phyloP scores from a whole-genome alignment of 2,888 invertebrate species.

The Apodemia hepburni region DNA sequence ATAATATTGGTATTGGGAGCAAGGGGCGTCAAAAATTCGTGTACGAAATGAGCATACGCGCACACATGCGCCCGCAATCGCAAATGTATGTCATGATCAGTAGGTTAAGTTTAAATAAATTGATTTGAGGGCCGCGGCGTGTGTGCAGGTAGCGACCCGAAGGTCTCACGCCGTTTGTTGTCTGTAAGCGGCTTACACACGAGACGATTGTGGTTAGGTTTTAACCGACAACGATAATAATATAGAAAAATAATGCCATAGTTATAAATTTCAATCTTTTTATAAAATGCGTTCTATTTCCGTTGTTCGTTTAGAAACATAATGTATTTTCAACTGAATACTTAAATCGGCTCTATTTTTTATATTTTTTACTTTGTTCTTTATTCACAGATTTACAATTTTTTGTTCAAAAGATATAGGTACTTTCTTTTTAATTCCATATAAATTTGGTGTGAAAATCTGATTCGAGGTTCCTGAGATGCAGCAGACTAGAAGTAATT shows the following conservation, averaged over 20 bases:
- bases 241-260: neutral
- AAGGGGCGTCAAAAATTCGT: slow-evolving; percentile 39
- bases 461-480: no score
- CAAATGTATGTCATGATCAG: slow-evolving; percentile 78
- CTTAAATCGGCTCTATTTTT: no score
- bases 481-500: no score
- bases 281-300: no score
- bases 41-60: slow-evolving; percentile 48
- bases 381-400: no score
- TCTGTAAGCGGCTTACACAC: slow-evolving; percentile 14
- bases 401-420: no score
- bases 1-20: slow-evolving; percentile 30
- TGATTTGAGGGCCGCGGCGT: slow-evolving; percentile 55
- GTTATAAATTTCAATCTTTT: neutral
- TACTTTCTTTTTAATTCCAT: no score
- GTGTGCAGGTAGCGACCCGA: slow-evolving; percentile 41
- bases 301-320: no score
- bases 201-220: slow-evolving; percentile 3
- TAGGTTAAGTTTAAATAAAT: slow-evolving; percentile 79
- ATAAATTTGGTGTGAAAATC: no score
- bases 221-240: slow-evolving; percentile 5
- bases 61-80: slow-evolving; percentile 65
- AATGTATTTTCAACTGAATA: no score
- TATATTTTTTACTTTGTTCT: no score
- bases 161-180: slow-evolving; percentile 38